A percentile compares a stretch with the other conserved stretches of the same genome.
phyloP scores from a whole-genome alignment of 2,888 invertebrate species.

The Reticulitermes lucifugus region DNA sequence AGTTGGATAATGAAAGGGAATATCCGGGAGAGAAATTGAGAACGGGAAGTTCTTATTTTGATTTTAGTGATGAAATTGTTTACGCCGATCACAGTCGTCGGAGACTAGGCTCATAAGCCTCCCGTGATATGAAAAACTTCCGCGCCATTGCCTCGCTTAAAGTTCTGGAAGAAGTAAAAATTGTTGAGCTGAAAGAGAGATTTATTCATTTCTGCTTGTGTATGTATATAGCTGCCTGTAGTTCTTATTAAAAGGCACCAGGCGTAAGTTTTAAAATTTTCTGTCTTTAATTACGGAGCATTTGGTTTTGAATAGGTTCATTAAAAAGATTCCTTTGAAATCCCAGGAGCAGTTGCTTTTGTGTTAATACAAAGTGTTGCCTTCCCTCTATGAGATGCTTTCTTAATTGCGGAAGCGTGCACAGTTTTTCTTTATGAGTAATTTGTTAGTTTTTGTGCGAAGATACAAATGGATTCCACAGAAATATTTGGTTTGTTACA shows the following conservation, averaged over 20 bases:
- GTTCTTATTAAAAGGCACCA: background rate
- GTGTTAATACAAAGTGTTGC: constrained; percentile 29
- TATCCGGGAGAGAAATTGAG: background rate
- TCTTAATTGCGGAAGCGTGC: background rate
- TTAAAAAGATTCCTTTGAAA: constrained; percentile 46
- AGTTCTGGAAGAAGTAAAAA: background rate
- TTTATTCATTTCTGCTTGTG: background rate
- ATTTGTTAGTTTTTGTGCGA: background rate
- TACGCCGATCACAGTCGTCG: background rate
- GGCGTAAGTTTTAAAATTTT: constrained; percentile 34
- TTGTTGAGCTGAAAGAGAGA: background rate
- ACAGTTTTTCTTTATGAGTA: background rate
- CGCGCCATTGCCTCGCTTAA: background rate
- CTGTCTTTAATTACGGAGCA: constrained; percentile 44
- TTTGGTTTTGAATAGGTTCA: constrained; percentile 48
- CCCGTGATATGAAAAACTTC: background rate
- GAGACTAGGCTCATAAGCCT: background rate
- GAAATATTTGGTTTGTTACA: constrained; percentile 15
- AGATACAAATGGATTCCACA: background rate
- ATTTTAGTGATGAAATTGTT: background rate
- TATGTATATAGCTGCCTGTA: background rate
- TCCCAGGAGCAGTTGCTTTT: constrained; percentile 29
- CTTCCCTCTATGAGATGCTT: background rate
- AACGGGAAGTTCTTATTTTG: background rate
- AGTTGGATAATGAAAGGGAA: background rate